phyloP scores from a whole-genome alignment of 2,888 invertebrate genomes.

The Chaetoderma sp. region DNA sequence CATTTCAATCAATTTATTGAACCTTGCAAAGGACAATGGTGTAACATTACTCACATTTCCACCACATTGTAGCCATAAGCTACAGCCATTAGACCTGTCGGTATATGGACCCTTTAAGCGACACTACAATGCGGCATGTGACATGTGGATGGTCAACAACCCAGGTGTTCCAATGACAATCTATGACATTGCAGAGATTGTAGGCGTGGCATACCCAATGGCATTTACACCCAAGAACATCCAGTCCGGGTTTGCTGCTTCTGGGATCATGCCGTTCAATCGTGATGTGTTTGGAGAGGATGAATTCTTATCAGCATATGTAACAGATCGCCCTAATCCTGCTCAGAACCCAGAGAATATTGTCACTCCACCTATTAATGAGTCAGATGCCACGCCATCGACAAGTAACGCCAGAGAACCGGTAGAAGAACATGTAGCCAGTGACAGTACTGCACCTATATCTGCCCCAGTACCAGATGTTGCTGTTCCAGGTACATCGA shows the following conservation, averaged over 20 bases:
- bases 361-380: no score
- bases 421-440: no score
- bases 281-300: not conserved
- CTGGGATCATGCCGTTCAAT: constrained; percentile 63
- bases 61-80: constrained; percentile 63
- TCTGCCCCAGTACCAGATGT: no score
- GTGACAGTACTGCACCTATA: no score
- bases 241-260: constrained; percentile 56
- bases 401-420: no score
- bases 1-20: constrained; percentile 41
- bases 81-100: constrained; percentile 68
- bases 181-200: constrained; percentile 56
- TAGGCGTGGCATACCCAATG: not conserved
- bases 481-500: no score
- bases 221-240: constrained; percentile 59
- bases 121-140: constrained; percentile 42
- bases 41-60: constrained; percentile 64
- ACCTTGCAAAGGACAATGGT: constrained; percentile 58
- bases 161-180: constrained; percentile 64
- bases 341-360: no score
- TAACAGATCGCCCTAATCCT: not conserved
- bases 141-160: constrained; percentile 54
- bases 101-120: constrained; percentile 66
- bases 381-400: no score
- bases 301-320: constrained; percentile 17